Conservation (phyloP, 1,140 invertebrate genomes). For the Theocolax elegans region DNA sequence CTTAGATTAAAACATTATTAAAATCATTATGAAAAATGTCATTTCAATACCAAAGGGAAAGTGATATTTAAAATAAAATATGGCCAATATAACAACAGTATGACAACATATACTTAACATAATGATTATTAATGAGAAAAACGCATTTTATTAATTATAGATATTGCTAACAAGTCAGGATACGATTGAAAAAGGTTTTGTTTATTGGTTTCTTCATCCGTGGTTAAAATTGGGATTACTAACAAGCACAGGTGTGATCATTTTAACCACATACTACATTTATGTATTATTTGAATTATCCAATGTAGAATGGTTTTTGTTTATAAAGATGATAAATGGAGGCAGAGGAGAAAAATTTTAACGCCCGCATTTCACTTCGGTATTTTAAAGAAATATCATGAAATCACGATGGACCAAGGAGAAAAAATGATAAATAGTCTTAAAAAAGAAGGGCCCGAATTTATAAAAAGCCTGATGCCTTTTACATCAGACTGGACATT, state of each 20-base stretch:
- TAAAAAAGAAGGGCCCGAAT: constrained; percentile 51
- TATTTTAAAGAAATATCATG: constrained; percentile 82
- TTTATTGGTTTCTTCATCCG: constrained; percentile 72
- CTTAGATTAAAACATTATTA: no score
- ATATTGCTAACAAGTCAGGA: constrained; percentile 59
- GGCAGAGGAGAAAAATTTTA: constrained; percentile 79
- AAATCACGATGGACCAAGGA: constrained; percentile 52
- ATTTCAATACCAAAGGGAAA: no score
- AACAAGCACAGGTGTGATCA: constrained; percentile 62
- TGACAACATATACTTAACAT: no score
- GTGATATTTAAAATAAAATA: no score
- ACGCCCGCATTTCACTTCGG: constrained; percentile 93
- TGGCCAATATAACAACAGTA: no score
- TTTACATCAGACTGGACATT: constrained; percentile 79
- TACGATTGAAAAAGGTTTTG: constrained; percentile 71
- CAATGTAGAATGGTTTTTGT: constrained; percentile 4
- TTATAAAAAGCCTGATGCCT: constrained; percentile 71
- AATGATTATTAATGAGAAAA: no score
- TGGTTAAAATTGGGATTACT: constrained; percentile 78
- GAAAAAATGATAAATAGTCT: constrained; percentile 43
- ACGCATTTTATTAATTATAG: constrained; percentile 44
- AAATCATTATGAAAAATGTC: no score
- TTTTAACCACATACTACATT: not conserved
- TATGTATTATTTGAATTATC: not conserved
- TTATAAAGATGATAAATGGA: constrained; percentile 85